Percentiles rank a stretch among this genome's conserved stretches.
These are phyloP conservation scores for Chrysina gloriosa DNA, from an alignment of 2,888 invertebrate species.

Conservation along the genomic window DNA sequence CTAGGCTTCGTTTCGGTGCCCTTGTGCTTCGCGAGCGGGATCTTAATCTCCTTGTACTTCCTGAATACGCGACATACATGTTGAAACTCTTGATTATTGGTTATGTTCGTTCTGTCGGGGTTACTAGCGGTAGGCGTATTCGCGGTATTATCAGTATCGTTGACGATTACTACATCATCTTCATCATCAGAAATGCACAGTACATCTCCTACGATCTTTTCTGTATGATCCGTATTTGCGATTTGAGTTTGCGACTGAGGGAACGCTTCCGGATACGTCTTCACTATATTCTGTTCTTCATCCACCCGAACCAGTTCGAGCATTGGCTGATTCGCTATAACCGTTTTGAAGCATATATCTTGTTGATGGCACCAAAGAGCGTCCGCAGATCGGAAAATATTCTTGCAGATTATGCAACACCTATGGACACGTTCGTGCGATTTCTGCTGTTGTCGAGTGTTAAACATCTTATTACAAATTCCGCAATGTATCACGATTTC, in stretches of 20 bases:
- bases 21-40: not conserved
- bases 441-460: not conserved
- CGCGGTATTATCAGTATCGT: not conserved
- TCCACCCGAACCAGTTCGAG: conserved; percentile 14
- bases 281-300: conserved; percentile 6
- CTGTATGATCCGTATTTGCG: not conserved
- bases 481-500: conserved; percentile 13
- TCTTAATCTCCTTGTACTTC: not conserved
- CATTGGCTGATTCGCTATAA: conserved; percentile 23
- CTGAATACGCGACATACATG: not conserved
- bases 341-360: conserved; percentile 25
- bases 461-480: conserved; percentile 27
- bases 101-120: too few relatives aligned
- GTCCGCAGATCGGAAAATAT: conserved; percentile 13
- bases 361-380: conserved; percentile 15
- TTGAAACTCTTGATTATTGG: not conserved
- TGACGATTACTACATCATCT: conserved; percentile 16
- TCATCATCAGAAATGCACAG: conserved; percentile 35
- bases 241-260: not conserved
- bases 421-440: conserved; percentile 24
- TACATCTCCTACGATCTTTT: not conserved
- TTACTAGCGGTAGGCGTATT: not conserved
- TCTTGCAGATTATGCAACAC: conserved; percentile 33
- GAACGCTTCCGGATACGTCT: not conserved
- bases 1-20: conserved; percentile 11